These are phyloP conservation scores for Cenopis cana DNA, from an alignment of 2,888 invertebrate genomes.

Conservation along the genomic window DNA sequence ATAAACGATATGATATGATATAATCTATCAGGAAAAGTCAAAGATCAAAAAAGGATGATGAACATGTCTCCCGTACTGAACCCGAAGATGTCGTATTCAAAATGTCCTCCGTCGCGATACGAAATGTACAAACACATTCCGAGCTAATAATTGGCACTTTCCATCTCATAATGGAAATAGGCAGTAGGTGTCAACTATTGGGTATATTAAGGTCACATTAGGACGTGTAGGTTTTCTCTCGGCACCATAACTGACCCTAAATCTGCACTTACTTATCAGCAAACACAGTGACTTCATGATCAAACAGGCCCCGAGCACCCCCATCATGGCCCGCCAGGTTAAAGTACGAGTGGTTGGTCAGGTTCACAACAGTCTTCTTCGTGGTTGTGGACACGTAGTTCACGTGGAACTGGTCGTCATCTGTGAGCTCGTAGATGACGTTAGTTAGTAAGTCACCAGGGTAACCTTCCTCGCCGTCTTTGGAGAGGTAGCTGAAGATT, in stretches of 20 bases:
- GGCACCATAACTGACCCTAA: background rate
- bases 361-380: constrained; percentile 93
- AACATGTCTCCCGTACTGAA: too few relatives aligned
- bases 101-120: too few relatives aligned
- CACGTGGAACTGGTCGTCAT: constrained; percentile 88
- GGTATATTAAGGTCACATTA: too few relatives aligned
- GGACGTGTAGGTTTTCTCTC: too few relatives aligned
- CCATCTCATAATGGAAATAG: too few relatives aligned
- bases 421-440: constrained; percentile 88
- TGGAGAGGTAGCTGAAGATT: constrained; percentile 89
- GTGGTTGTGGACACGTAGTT: constrained; percentile 89
- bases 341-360: constrained; percentile 97
- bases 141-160: too few relatives aligned
- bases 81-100: too few relatives aligned
- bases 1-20: too few relatives aligned
- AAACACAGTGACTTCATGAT: constrained; percentile 89
- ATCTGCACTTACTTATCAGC: constrained; percentile 86
- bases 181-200: too few relatives aligned
- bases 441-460: constrained; percentile 92
- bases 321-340: constrained; percentile 94
- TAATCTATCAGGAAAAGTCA: too few relatives aligned
- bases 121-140: too few relatives aligned
- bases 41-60: too few relatives aligned
- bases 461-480: constrained; percentile 94
- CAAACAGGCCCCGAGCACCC: constrained; percentile 87